Evolutionary conservation across 1,140 invertebrate species (phyloP).

Genomic region (Apis florea): DNA sequence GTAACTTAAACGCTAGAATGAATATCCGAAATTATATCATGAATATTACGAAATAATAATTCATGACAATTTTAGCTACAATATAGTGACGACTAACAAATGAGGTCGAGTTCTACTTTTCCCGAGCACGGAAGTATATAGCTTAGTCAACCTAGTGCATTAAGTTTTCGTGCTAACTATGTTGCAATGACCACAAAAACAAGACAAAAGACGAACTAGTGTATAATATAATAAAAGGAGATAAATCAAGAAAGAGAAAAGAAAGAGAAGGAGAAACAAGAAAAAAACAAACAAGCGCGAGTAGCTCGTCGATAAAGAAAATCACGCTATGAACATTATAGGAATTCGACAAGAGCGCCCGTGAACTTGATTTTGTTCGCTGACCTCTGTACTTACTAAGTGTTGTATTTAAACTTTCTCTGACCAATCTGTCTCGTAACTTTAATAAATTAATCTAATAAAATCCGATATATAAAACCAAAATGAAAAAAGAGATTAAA

Average conservation of each 20-base stretch:
- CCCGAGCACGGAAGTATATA: conserved; percentile 20
- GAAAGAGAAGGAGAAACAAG: background rate
- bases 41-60: conserved; percentile 44
- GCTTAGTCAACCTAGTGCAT: conserved; percentile 1
- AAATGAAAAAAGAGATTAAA: background rate
- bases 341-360: conserved; percentile 41
- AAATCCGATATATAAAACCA: background rate
- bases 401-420: conserved; percentile 40
- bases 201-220: background rate
- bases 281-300: background rate
- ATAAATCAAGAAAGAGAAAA: too few species aligned
- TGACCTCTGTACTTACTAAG: background rate
- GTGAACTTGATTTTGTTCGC: conserved; percentile 44
- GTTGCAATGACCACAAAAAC: background rate
- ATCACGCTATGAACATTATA: conserved; percentile 21
- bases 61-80: conserved; percentile 37
- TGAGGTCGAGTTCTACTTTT: conserved; percentile 51
- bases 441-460: conserved; percentile 7
- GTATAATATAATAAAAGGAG: background rate
- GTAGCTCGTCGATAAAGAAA: conserved; percentile 21
- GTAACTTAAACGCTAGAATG: background rate
- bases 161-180: conserved; percentile 23
- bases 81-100: conserved; percentile 24
- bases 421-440: background rate
- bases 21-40: conserved; percentile 5